Evolutionary conservation across 2,888 invertebrate species (phyloP).

Genomic region (Philonicus albiceps): DNA sequence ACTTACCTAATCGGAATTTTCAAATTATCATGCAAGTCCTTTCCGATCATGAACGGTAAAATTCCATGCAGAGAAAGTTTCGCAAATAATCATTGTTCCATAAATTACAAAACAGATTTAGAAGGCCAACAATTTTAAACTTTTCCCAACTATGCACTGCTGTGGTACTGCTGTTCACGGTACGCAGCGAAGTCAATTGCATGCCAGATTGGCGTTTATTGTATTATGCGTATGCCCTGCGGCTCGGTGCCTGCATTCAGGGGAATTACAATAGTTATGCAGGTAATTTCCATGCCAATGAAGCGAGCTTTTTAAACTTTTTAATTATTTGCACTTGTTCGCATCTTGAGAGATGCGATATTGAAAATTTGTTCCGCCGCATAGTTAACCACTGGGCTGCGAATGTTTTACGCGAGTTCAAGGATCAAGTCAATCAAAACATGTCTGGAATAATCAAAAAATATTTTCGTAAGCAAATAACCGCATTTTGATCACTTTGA

Average conservation of each 20-base stretch:
- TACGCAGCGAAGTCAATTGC: slow-evolving; percentile 30
- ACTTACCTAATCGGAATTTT: slow-evolving; percentile 32
- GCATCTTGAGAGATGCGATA: slow-evolving; percentile 12
- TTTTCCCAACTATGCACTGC: slow-evolving; percentile 41
- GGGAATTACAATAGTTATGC: slow-evolving; percentile 28
- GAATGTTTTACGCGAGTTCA: not conserved
- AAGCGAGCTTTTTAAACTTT: slow-evolving; percentile 28
- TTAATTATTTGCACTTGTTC: slow-evolving; percentile 19
- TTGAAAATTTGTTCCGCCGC: slow-evolving; percentile 9
- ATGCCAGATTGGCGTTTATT: slow-evolving; percentile 30
- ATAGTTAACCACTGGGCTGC: not conserved
- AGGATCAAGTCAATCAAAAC: not conserved
- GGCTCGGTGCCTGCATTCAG: not conserved
- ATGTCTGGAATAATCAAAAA: not conserved
- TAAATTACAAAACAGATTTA: slow-evolving; percentile 45
- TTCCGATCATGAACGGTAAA: slow-evolving; percentile 28
- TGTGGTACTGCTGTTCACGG: slow-evolving; percentile 16
- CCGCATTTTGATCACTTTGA: not conserved
- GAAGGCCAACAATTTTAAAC: slow-evolving; percentile 46
- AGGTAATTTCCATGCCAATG: slow-evolving; percentile 28
- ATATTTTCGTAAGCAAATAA: not conserved
- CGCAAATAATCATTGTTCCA: slow-evolving; percentile 40
- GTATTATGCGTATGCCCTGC: slow-evolving; percentile 21
- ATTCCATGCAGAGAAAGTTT: slow-evolving; percentile 31
- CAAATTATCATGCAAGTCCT: slow-evolving; percentile 29